These are phyloP conservation scores for Xenopus laevis DNA, from an alignment of 2,113 vertebrate species.

Conservation along the genomic window DNA sequence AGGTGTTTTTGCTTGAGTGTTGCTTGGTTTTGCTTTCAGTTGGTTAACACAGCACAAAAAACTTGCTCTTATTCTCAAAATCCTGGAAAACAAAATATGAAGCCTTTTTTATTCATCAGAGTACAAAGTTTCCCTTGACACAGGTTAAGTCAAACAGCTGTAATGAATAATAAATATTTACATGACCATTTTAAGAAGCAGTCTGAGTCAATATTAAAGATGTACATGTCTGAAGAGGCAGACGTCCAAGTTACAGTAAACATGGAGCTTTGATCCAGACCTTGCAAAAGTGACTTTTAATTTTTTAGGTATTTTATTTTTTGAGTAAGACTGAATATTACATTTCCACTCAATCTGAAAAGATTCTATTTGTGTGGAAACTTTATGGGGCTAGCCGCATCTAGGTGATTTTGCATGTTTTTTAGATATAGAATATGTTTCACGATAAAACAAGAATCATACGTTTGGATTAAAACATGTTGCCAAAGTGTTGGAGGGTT, in stretches of 20 bases:
- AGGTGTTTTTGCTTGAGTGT: too few relatives aligned
- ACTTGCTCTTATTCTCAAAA: background rate
- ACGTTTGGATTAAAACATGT: too few relatives aligned
- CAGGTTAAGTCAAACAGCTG: conserved; percentile 55
- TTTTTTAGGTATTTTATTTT: too few relatives aligned
- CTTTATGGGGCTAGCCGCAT: background rate
- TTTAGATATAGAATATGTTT: too few relatives aligned
- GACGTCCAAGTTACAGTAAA: conserved; percentile 55
- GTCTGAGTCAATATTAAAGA: conserved; percentile 64
- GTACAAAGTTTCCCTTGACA: conserved; percentile 44
- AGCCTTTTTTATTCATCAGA: background rate
- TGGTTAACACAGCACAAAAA: background rate
- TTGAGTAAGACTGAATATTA: background rate
- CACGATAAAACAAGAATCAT: too few relatives aligned
- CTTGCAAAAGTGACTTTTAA: background rate
- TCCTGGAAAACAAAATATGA: conserved; percentile 2
- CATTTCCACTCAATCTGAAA: background rate
- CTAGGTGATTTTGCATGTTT: background rate
- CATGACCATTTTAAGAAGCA: conserved; percentile 58
- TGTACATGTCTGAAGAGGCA: conserved; percentile 58
- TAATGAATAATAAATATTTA: conserved; percentile 65
- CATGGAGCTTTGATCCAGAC: conserved; percentile 34
- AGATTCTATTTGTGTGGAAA: conserved; percentile 14
- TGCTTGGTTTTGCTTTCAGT: too few relatives aligned
- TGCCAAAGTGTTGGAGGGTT: too few relatives aligned